Base-by-base conservation (phyloP, 2,113 vertebrate genomes). In the Apodemus sylvaticus region DNA sequence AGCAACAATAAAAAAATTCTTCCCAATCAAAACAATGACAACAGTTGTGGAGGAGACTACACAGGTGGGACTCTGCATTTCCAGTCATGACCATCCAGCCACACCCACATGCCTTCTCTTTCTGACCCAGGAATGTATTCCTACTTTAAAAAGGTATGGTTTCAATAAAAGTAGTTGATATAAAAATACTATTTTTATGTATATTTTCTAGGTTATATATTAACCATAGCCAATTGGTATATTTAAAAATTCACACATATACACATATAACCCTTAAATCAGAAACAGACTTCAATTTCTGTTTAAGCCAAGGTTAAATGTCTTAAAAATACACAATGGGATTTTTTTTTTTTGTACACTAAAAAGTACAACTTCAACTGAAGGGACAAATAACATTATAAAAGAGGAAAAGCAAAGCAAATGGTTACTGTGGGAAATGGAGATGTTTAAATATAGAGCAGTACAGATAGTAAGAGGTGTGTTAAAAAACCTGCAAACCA, bases 241-340 rank as follows among this genome's bases (percentile, higher is more conserved):
- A 17, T 53, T 58, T 68, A 9, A 60, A 73, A 29, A 34, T 82
- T 60, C 24, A 89, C 20, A 90, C 24, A 53, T 60, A 51, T 71
- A 26, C 70, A 71, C 45, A 88, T 78, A 88, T 11, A 86, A 85
- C 29, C 20, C 48, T 48, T 24, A 91, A 79, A 53, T 79, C 51
- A 77, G 14, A 77, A 64, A 58, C 53, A 96, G 74, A 88, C 78
- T 19, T 3, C 31, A 13, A 13, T 73, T n/a, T 79, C 48, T 62
- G n/a, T 62, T 53, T 76, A 79, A 82, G 60, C 7, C 31, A 73
- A 48, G 39, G n/a, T 1, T 60, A 68, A 93, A 79, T 36, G 11
- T 68, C 55, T 90, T 95, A 45, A 93, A 92, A 88, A 81, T 31
- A 91, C 64, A 87, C 31, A 70, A 77, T 92, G 20, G 45, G 8